Base-by-base conservation (phyloP, 2,113 vertebrate genomes). In the Haliaeetus leucogaster region DNA sequence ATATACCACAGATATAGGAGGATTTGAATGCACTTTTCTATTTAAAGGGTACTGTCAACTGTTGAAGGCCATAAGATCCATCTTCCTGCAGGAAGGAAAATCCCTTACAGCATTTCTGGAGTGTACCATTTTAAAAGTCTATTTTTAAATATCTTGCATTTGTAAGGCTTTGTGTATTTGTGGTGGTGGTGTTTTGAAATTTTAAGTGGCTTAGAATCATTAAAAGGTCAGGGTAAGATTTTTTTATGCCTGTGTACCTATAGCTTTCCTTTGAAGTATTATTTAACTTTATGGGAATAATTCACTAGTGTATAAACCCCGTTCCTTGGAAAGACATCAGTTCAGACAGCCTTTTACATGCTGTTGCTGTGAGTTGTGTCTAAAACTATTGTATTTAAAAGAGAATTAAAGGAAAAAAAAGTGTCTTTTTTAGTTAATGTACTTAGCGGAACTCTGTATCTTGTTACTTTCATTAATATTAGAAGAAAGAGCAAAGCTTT, bases 11-110 rank as follows among this genome's bases (percentile, higher is more conserved):
- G 95, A 92, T 93, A 84, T 0, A 83, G 62, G n/a, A 82, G 80
- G 48, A 95, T 95, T 90, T 97, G 95, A 94, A 89, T 23, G 61
- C 67, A 36, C 50, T 93, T 93, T 96, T 95, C 89, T 97, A 82
- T 96, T 92, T 94, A 95, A 97, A 91, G 92, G 55, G 90, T 96
- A 74, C 89, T 90, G 86, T 97, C 96, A 95, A 3, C 59, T 90
- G 1, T 71, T 61, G 92, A 96, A 96, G 71, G 68, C 90, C 50
- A 1, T 76, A 95, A 94, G 86, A 89, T 96, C 93, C 77, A 90
- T 97, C 89, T 97, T 97, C 73, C 59, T 76, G 3, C 32, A n/a
- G 77, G 45, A 80, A 92, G 73, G 63, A 92, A 92, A 93, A 80
- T 67, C 42, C 79, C 18, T 3, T 93, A 11, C 67, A 76, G 52